Evolutionary conservation across 2,797 vertebrate genomes (phyloP).

Genomic region (Cacajao melanocephalus): DNA sequence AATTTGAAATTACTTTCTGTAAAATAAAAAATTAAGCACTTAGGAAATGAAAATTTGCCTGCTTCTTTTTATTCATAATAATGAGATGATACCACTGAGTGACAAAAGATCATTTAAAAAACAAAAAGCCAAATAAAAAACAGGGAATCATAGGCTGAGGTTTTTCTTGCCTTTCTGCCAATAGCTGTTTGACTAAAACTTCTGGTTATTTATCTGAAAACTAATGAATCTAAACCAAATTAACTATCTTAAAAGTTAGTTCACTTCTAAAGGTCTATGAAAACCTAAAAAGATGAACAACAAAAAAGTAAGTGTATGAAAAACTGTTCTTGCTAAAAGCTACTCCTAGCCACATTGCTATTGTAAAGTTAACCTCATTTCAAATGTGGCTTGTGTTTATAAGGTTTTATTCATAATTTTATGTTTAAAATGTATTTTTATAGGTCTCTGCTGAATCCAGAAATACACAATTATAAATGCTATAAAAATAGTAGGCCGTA

Average conservation of each 20-base stretch:
- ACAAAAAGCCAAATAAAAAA: neutral
- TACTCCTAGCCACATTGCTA: neutral
- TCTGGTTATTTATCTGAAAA: neutral
- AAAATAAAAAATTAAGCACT: slow-evolving; percentile 17
- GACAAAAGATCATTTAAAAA: neutral
- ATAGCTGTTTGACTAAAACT: slow-evolving; percentile 18
- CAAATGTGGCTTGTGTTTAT: neutral
- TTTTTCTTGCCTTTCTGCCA: neutral
- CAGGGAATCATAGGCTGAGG: neutral
- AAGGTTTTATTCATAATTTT: neutral
- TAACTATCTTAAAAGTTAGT: neutral
- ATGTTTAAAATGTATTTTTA: slow-evolving; percentile 9
- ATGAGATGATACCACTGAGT: neutral
- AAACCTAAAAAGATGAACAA: neutral
- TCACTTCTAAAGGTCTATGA: neutral
- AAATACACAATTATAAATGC: neutral
- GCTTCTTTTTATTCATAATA: neutral
- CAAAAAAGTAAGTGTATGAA: neutral
- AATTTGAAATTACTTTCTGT: neutral
- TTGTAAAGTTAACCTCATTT: neutral
- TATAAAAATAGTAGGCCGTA: neutral
- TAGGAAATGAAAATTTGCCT: slow-evolving; percentile 2
- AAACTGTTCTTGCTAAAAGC: neutral
- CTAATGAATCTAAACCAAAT: slow-evolving; percentile 37
- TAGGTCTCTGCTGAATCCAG: neutral